These are phyloP conservation scores for Drosophila seguyi DNA, from an alignment of 1,140 invertebrate genomes.

Conservation along the genomic window DNA sequence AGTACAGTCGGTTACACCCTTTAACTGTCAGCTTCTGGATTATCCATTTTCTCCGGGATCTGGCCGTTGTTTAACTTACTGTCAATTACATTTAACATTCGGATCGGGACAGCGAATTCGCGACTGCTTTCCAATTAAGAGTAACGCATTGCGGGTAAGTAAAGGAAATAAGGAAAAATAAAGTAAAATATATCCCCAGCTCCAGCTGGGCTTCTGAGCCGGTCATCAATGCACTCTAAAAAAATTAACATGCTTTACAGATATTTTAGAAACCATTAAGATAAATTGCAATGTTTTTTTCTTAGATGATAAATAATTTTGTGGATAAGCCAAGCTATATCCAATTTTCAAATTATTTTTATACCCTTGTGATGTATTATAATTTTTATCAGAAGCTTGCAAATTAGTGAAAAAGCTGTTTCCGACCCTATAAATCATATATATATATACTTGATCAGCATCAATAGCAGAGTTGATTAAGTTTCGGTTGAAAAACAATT, in stretches of 20 bases:
- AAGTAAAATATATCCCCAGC: neutral
- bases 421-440: too few species aligned
- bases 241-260: neutral
- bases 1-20: slow-evolving; percentile 25
- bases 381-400: too few species aligned
- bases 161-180: slow-evolving; percentile 8
- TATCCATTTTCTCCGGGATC: slow-evolving; percentile 10
- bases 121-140: slow-evolving; percentile 73
- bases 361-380: too few species aligned
- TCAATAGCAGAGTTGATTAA: too few species aligned
- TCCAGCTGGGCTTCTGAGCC: neutral
- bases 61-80: slow-evolving; percentile 50
- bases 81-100: slow-evolving; percentile 65
- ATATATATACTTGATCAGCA: too few species aligned
- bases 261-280: neutral
- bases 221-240: slow-evolving; percentile 23
- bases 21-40: slow-evolving; percentile 38
- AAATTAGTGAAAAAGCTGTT: too few species aligned
- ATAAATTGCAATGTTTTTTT: neutral
- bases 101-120: slow-evolving; percentile 53
- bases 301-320: neutral
- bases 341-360: too few species aligned
- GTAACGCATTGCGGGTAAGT: slow-evolving; percentile 60
- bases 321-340: neutral
- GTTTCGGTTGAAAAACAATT: too few species aligned